Percentiles rank a stretch among this genome's conserved stretches.
Evolutionary conservation across 2,113 vertebrate genomes (phyloP).

Genomic region (Macquaria australasica): DNA sequence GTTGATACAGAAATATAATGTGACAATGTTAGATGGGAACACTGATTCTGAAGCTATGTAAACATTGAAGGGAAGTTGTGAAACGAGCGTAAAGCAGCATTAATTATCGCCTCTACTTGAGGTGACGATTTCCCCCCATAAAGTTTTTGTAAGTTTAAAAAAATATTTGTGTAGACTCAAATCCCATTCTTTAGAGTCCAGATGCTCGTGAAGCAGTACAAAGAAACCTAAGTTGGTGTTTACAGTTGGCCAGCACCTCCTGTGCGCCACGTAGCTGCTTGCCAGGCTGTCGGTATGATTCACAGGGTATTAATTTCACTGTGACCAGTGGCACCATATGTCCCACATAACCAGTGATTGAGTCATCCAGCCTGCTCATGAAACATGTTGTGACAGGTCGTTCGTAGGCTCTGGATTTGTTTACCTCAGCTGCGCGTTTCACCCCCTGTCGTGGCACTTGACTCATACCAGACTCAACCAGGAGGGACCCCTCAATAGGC

Average conservation of each 20-base stretch:
- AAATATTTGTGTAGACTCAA: neutral
- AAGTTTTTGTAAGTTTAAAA: neutral
- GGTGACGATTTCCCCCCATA: neutral
- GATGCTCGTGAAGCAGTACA: neutral
- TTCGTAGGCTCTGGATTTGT: slow-evolving; percentile 62
- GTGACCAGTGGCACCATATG: slow-evolving; percentile 74
- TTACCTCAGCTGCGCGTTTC: slow-evolving; percentile 65
- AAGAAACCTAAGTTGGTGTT: neutral
- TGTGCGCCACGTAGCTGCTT: slow-evolving; percentile 37
- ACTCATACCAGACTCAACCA: slow-evolving; percentile 67
- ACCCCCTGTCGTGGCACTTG: slow-evolving; percentile 62
- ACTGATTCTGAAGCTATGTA: slow-evolving; percentile 20
- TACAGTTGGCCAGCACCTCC: slow-evolving; percentile 15
- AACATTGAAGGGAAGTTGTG: slow-evolving; percentile 22
- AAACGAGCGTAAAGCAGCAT: neutral
- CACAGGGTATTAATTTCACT: slow-evolving; percentile 58
- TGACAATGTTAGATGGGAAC: slow-evolving; percentile 26
- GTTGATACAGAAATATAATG: slow-evolving; percentile 56
- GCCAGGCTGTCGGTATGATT: slow-evolving; percentile 43
- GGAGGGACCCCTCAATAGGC: slow-evolving; percentile 60
- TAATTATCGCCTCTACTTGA: slow-evolving; percentile 32
- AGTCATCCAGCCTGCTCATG: slow-evolving; percentile 61
- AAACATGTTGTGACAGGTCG: slow-evolving; percentile 78
- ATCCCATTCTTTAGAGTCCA: neutral
- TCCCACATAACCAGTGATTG: slow-evolving; percentile 64